Base-by-base conservation (phyloP, 2,888 invertebrate genomes). In the Cylloceria caligata region DNA sequence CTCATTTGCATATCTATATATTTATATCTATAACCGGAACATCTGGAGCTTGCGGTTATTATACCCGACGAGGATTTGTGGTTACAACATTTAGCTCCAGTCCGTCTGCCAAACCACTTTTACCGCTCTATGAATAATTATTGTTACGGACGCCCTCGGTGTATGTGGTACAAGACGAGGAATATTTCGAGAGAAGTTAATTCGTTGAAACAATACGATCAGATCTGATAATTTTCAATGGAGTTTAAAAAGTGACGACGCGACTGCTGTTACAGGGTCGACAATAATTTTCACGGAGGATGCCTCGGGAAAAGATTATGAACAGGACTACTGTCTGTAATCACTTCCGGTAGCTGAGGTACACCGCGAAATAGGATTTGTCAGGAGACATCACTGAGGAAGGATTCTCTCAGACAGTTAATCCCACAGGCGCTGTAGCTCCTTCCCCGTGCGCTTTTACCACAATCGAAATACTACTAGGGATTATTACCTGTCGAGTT, bases 351-450 rank as follows among this genome's bases (percentile, higher is more conserved):
- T 27, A 42, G 62, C n/a, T 27, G 24, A 30, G 30, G 57, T 62
- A 60, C 27, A 57, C 49, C 16, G 19, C 55, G 55, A 36, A 75
- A 57, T 69, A 69, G 69, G 47, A 72, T 76, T 52, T 16, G 5
- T 21, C 52, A 49, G 11, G 45, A 42, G 39, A 57, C 36, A 60
- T 71, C 36, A 47, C 21, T 45, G 75, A 76, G 72, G 19, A 67
- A 81, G 72, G 67, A 81, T 81, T 67, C 52, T 67, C 71, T 60
- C 42, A 42, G 67, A 72, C n/a, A 52, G 71, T 52, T 76, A 81
- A 81, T 81, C 76, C 81, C 49, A 34, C 24, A 24, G 47, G 60
- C 21, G 9, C 57, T 81, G 55, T 57, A 52, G 13, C 27, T 55
- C 30, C 30, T 72, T 60, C 42, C 16, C 19, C 27, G 69, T 45